Conservation (phyloP, 1,140 invertebrate species). For the Diorhabda carinulata region DNA sequence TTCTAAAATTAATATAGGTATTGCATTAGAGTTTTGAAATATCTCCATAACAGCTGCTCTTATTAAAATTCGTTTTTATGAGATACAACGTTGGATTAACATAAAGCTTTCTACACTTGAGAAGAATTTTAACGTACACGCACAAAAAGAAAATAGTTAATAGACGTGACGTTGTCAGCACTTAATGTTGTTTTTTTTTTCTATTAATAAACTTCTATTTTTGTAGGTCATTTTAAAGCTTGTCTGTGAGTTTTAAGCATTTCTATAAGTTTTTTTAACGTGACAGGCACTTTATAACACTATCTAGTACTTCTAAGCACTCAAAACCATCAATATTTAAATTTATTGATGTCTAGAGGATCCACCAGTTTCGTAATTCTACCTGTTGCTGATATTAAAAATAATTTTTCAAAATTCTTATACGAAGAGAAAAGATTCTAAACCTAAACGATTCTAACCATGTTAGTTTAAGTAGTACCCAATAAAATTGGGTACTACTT, state of each 20-base stretch:
- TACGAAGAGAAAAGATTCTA: no score
- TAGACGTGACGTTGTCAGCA: conserved; percentile 2
- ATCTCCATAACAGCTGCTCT: conserved; percentile 13
- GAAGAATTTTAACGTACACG: neutral
- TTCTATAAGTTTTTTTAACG: no score
- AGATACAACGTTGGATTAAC: neutral
- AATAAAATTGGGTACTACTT: no score
- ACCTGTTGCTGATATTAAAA: no score
- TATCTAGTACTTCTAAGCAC: no score
- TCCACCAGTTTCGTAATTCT: no score
- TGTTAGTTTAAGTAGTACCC: no score
- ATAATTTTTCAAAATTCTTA: no score
- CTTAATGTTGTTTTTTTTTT: neutral
- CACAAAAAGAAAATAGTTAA: neutral
- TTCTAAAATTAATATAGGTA: conserved; percentile 20
- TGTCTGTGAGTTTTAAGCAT: neutral
- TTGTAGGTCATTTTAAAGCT: conserved; percentile 9
- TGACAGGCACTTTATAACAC: no score
- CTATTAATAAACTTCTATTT: conserved; percentile 1
- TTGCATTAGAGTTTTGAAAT: conserved; percentile 18
- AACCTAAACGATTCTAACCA: no score
- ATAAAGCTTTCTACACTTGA: neutral
- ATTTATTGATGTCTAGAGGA: no score
- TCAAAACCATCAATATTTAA: no score
- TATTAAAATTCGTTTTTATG: conserved; percentile 16